Evolutionary conservation across 2,113 vertebrate species (phyloP).

Genomic region (Scopus umbretta): DNA sequence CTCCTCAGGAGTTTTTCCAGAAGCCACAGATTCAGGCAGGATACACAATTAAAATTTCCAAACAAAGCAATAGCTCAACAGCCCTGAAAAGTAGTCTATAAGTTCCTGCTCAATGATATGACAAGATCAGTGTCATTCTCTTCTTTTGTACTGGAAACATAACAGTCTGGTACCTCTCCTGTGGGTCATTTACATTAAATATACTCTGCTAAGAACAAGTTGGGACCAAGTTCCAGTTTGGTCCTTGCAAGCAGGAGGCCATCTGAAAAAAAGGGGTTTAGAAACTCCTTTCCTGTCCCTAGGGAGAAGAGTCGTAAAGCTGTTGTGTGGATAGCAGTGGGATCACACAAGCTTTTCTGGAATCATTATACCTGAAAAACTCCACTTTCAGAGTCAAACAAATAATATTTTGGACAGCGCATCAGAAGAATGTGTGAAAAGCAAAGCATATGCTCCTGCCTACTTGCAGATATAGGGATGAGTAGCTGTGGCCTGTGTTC

Average conservation of each 20-base stretch:
- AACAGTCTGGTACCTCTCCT: neutral
- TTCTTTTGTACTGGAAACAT: neutral
- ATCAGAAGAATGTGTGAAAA: neutral
- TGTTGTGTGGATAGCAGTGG: neutral
- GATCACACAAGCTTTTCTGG: neutral
- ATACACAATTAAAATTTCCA: neutral
- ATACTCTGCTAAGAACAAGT: neutral
- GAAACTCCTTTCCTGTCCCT: neutral
- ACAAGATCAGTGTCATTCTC: neutral
- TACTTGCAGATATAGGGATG: neutral
- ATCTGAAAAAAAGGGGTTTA: accelerated
- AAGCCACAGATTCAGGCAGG: neutral
- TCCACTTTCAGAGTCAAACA: neutral
- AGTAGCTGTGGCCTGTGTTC: neutral
- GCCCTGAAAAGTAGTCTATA: neutral
- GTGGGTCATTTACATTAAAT: neutral
- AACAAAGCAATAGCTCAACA: neutral
- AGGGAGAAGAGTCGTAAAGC: neutral
- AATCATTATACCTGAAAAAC: neutral
- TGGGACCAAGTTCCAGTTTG: neutral
- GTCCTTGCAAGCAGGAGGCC: neutral
- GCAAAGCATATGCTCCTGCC: neutral
- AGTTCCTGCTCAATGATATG: neutral
- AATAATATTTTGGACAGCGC: neutral
- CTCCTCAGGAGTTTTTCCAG: neutral